A percentile compares a stretch with the other conserved stretches of the same genome.
These are phyloP conservation scores for Agrilus cyanescens DNA, from an alignment of 2,888 invertebrate genomes.

Conservation along the genomic window DNA sequence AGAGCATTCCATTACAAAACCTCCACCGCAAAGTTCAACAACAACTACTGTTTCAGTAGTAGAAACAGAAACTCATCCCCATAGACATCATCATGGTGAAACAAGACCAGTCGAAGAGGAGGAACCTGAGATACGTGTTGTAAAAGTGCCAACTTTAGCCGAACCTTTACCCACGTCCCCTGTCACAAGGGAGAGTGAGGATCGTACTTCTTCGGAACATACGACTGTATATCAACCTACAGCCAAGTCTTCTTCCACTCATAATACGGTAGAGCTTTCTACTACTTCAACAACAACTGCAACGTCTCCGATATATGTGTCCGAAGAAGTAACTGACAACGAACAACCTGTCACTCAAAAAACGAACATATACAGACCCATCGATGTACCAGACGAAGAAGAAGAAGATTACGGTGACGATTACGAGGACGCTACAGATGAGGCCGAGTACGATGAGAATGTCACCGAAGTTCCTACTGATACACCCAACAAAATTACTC, in stretches of 20 bases:
- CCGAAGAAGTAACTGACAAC: slow-evolving; percentile 10
- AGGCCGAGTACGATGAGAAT: slow-evolving; percentile 33
- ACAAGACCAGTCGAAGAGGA: slow-evolving; percentile 16
- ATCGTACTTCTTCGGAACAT: too few species aligned
- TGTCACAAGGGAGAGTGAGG: too few species aligned
- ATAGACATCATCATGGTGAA: slow-evolving; percentile 39
- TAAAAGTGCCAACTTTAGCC: background rate
- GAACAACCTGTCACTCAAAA: slow-evolving; percentile 3
- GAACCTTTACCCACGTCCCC: slow-evolving; percentile 1
- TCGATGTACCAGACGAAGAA: slow-evolving; percentile 9
- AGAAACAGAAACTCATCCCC: slow-evolving; percentile 28
- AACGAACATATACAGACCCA: slow-evolving; percentile 10
- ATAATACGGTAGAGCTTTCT: background rate
- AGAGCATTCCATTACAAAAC: slow-evolving; percentile 12
- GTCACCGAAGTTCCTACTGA: slow-evolving; percentile 26
- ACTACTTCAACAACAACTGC: slow-evolving; percentile 2
- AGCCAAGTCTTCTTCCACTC: too few species aligned
- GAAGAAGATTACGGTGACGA: slow-evolving; percentile 33
- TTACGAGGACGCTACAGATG: slow-evolving; percentile 35
- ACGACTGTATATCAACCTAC: too few species aligned
- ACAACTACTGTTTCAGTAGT: slow-evolving; percentile 1
- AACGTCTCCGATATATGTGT: slow-evolving; percentile 3
- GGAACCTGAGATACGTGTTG: slow-evolving; percentile 18
- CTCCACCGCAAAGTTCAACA: slow-evolving; percentile 5
- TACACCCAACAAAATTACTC: slow-evolving; percentile 4